Evolutionary conservation across 2,888 invertebrate genomes (phyloP), one percentile per base, ranked within the genome.

Genomic region (Caradrina clavipalpis): DNA sequence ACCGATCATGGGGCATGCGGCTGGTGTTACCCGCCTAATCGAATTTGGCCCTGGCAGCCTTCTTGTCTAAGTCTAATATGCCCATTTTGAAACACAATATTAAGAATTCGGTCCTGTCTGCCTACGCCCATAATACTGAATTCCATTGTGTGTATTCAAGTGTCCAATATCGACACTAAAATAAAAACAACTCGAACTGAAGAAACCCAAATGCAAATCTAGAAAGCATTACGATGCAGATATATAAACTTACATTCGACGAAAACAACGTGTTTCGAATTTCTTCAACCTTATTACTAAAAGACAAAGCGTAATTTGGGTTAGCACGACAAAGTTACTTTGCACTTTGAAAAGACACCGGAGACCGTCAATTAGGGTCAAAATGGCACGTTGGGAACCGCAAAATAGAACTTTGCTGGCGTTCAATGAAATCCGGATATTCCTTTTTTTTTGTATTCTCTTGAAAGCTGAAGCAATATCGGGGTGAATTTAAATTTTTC

Each of bases 401-500:
- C 69, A 71, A 58, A 72, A 74, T 19, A 80, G 63, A 81, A 78
- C 69, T 78, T 82, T 81, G 80, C 72, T 31, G 63, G 56, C 59
- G 69, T 78, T 66, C 83, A 82, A 76, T 83, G 82, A 83, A 87
- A 86, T 83, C 79, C 78, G 80, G 77, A 80, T 78, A 81, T 78
- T 78, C 81, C 81, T 77, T 82, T 83, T 82, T 83, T 85, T 79
- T 87, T 58, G 85, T 87, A 84, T 84, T 83, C 75, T 78, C 76
- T 80, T 74, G 69, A 81, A 85, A 86, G 78, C 85, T 74, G 75
- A 49, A 82, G 84, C 85, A 86, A 88, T 86, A 88, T 86, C 83
- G 87, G 66, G 83, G 75, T 78, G 85, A 87, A 88, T 89, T 90
- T 86, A 88, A 89, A 88, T 87, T 89, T 90, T 90, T 90, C 89